Conservation (phyloP, 1,140 invertebrate genomes). For the Papilio machaon region DNA sequence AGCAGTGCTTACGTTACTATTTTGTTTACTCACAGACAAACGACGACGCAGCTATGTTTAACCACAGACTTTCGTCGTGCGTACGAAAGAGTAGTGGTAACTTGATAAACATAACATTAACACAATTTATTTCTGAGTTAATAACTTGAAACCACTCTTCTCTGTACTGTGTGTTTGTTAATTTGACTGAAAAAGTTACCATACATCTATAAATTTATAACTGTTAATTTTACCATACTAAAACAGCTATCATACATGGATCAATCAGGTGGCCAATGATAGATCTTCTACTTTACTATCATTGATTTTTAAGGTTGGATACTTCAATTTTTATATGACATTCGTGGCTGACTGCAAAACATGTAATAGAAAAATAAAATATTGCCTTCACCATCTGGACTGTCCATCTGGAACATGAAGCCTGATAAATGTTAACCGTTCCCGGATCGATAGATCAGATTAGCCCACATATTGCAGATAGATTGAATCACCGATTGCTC, state of each 20-base stretch:
- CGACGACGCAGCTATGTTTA: not conserved
- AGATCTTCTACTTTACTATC: too few relatives aligned
- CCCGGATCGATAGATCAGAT: conserved; percentile 1
- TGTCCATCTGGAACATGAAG: conserved; percentile 12
- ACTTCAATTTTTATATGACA: too few relatives aligned
- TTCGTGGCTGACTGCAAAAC: not conserved
- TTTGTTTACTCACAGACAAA: not conserved
- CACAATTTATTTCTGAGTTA: not conserved
- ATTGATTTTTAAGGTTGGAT: too few relatives aligned
- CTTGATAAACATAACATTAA: not conserved
- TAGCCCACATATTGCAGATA: conserved; percentile 9
- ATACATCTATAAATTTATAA: too few relatives aligned
- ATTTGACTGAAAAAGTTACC: not conserved
- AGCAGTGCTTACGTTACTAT: not conserved
- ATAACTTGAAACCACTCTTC: not conserved
- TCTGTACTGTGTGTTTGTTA: not conserved
- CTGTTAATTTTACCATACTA: too few relatives aligned
- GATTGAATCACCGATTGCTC: conserved; percentile 8
- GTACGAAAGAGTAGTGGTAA: conserved; percentile 2
- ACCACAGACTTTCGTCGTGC: not conserved
- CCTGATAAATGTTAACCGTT: not conserved
- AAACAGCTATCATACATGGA: too few relatives aligned
- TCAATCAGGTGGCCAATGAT: too few relatives aligned
- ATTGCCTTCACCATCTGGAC: not conserved
- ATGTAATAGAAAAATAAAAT: not conserved